Percentiles rank a stretch among this genome's conserved stretches.
Conservation (phyloP, 1,140 invertebrate genomes). For the Sinonovacula constricta region DNA sequence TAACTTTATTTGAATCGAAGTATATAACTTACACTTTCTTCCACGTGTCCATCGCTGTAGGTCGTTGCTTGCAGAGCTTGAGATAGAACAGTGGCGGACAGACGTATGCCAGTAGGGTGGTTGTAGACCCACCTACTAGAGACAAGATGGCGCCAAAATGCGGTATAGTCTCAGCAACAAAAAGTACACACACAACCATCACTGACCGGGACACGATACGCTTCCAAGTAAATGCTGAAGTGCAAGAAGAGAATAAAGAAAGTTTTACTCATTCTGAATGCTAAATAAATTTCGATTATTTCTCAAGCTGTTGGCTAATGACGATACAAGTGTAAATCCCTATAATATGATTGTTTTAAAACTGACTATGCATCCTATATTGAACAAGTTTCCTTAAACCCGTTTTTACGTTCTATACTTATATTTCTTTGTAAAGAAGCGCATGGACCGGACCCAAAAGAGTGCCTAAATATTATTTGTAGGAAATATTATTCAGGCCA, state of each 20-base stretch:
- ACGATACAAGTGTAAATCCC: background rate
- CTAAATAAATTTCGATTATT: background rate
- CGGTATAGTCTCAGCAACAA: slow-evolving; percentile 90
- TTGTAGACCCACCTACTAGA: slow-evolving; percentile 90
- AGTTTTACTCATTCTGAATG: background rate
- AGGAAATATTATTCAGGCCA: background rate
- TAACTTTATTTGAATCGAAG: background rate
- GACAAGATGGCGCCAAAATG: slow-evolving; percentile 93
- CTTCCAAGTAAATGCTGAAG: slow-evolving; percentile 88
- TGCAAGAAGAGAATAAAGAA: slow-evolving; percentile 31
- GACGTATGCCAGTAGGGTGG: slow-evolving; percentile 90
- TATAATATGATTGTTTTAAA: background rate
- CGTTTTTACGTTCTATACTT: too few species aligned
- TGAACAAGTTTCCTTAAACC: too few species aligned
- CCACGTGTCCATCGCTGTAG: slow-evolving; percentile 45
- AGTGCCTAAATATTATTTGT: background rate
- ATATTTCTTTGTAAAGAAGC: too few species aligned
- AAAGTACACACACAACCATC: slow-evolving; percentile 85
- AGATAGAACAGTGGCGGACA: slow-evolving; percentile 92
- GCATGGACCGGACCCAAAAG: too few species aligned
- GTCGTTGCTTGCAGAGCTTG: slow-evolving; percentile 76
- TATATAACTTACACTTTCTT: slow-evolving; percentile 43
- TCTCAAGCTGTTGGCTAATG: background rate
- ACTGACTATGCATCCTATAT: background rate
- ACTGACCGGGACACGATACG: slow-evolving; percentile 87